phyloP scores from a whole-genome alignment of 2,797 vertebrate genomes.

The Sebastes diaconus region DNA sequence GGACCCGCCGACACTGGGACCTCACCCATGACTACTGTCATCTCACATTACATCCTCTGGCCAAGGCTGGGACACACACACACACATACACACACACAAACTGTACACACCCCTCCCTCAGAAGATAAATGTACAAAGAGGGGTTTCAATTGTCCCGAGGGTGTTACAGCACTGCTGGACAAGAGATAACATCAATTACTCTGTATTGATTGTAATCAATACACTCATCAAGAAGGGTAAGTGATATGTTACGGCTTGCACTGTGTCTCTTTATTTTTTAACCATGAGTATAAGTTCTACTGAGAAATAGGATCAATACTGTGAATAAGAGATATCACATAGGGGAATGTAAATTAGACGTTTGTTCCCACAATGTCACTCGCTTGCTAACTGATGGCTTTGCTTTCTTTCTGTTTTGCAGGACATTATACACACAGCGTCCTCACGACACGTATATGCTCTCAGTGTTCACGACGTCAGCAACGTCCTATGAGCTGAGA shows the following conservation, averaged over 20 bases:
- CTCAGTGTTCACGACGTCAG: background rate
- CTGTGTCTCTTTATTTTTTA: conserved; percentile 31
- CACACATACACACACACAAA: background rate
- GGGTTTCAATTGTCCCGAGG: background rate
- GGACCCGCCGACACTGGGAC: conserved; percentile 6
- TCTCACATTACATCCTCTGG: conserved; percentile 58
- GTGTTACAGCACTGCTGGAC: conserved; percentile 26
- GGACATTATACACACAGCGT: background rate
- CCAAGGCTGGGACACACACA: conserved; percentile 3
- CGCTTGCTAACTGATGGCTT: background rate
- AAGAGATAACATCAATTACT: conserved; percentile 43
- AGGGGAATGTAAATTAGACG: conserved; percentile 42
- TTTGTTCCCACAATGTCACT: conserved; percentile 35
- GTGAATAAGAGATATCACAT: conserved; percentile 13
- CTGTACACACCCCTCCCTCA: background rate
- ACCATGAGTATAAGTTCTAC: conserved; percentile 12
- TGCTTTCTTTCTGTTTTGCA: background rate
- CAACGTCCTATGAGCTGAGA: background rate
- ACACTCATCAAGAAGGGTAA: conserved; percentile 32
- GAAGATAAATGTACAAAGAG: conserved; percentile 4
- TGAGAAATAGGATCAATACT: conserved; percentile 43
- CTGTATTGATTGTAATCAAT: conserved; percentile 58
- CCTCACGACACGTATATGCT: background rate
- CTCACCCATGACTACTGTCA: conserved; percentile 3
- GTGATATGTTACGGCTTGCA: conserved; percentile 9